Evolutionary conservation across 2,113 vertebrate genomes (phyloP), one percentile per base, ranked within the genome.

Genomic region (Colistium nudipinnis): DNA sequence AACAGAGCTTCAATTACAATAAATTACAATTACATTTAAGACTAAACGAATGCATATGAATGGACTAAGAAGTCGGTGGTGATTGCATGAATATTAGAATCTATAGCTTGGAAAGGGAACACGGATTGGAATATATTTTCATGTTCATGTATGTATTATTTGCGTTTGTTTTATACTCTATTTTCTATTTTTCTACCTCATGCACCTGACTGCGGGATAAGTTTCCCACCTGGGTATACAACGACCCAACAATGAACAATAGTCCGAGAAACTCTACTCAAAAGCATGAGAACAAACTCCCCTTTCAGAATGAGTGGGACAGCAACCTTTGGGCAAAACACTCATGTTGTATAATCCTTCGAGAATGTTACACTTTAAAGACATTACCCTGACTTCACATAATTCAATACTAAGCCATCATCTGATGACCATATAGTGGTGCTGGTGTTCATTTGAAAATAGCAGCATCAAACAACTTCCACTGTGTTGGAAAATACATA

Each of bases 21-120:
- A n/a, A n/a, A n/a, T n/a, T n/a, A n/a, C n/a, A n/a, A n/a, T n/a
- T n/a, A n/a, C n/a, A n/a, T n/a, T n/a, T n/a, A n/a, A 36, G 19
- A 55, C 59, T 62, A 52, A 45, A 38, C 38, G 54, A 20, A 49
- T 4, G 27, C 10, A 16, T 65, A 59, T 53, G 62, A 60, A 35
- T 64, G 12, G 56, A 59, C 56, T 49, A 27, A 54, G 47, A 69
- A 70, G 36, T 2, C 6, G n/a, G 25, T 20, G 8, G 13, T 1
- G 7, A n/a, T n/a, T n/a, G 22, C 39, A 33, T 13, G 51, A 36
- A 63, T 7, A 25, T 66, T 56, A 20, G 19, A 36, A 19, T 49
- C 54, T 2, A 41, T 16, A 33, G 54, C 51, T 43, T 43, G 38
- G 27, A 48, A 22, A 35, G 22, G 28, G 28, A 60, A 44, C 24